Base-by-base conservation (phyloP, 2,113 vertebrate species). In the Cinclus cinclus region DNA sequence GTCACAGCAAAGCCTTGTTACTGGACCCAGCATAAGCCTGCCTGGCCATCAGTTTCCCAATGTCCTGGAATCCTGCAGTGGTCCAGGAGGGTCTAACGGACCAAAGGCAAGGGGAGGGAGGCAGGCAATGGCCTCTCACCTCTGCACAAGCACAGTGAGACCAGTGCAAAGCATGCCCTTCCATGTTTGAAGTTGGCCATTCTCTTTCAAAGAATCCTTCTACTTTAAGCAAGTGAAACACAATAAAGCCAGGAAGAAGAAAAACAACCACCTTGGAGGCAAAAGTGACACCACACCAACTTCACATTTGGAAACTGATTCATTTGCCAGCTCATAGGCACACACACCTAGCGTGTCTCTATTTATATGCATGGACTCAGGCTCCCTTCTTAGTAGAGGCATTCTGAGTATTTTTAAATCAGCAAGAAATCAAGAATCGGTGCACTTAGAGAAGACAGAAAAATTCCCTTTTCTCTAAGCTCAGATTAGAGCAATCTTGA, bases 291-390 rank as follows among this genome's bases (percentile, higher is more conserved):
- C 30, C 3, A 91, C 0, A 7, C 91, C 82, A 95, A 70, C 41
- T 74, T 95, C 76, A 76, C n/a, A 88, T 79, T 77, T 74, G 88
- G 87, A 87, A 93, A 46, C 58, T 59, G 88, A 96, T 92, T 95
- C 93, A 91, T 70, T 67, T 87, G 90, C 88, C 95, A 95, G 90
- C 86, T 83, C 63, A 71, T 2, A 64, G 80, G 77, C 94, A 91
- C 18, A 64, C 91, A 73, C 89, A 91, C 90, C 89, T 89, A 50
- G 71, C 0, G 3, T 35, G 52, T 23, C 87, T 92, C 9, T 83
- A 86, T 89, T 89, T 89, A 75, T 69, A 77, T 2, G 2, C 50
- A 14, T 1, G 60, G 82, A 39, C 47, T 71, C 52, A 4, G 47
- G 42, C 76, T 49, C 73, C 27, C 59, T 65, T 55, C 81, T 70